These are phyloP conservation scores for Montipora sp. DNA, from an alignment of 64 coral and sea anemone genomes.

Conservation along the genomic window DNA sequence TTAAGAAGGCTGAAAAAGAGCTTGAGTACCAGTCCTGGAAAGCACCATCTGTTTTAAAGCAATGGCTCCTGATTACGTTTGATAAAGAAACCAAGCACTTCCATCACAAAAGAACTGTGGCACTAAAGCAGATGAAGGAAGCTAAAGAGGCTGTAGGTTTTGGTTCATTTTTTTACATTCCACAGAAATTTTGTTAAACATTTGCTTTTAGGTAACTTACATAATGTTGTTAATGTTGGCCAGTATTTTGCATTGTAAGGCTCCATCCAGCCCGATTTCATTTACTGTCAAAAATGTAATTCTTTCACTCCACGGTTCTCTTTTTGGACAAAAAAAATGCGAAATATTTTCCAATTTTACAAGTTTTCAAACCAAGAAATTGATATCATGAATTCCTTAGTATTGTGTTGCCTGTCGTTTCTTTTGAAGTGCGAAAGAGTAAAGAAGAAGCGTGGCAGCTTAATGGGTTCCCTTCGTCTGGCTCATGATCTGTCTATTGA, in stretches of 20 bases:
- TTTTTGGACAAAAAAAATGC: no score
- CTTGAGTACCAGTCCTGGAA: constrained; percentile 84
- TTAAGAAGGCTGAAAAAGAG: constrained; percentile 89
- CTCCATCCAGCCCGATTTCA: no score
- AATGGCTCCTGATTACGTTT: constrained; percentile 97
- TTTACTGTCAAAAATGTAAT: no score
- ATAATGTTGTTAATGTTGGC: no score
- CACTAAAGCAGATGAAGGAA: constrained; percentile 94
- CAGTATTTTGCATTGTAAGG: no score
- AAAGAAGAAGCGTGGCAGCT: constrained; percentile 80
- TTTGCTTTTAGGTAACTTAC: no score
- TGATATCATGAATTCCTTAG: no score
- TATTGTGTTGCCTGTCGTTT: no score
- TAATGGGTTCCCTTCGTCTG: constrained; percentile 94
- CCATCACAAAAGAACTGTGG: constrained; percentile 70
- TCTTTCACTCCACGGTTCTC: no score
- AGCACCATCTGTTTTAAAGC: constrained; percentile 68
- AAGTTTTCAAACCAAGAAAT: no score
- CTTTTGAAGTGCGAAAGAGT: constrained; percentile 86
- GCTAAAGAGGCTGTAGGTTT: constrained; percentile 93
- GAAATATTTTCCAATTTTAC: no score
- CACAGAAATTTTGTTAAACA: no score
- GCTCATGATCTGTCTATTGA: constrained; percentile 96
- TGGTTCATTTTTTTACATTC: not conserved
- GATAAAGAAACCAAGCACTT: constrained; percentile 92